Evolutionary conservation across 2,888 invertebrate species (phyloP), one percentile per base, ranked within the genome.

Genomic region (Cremastinae sp.): DNA sequence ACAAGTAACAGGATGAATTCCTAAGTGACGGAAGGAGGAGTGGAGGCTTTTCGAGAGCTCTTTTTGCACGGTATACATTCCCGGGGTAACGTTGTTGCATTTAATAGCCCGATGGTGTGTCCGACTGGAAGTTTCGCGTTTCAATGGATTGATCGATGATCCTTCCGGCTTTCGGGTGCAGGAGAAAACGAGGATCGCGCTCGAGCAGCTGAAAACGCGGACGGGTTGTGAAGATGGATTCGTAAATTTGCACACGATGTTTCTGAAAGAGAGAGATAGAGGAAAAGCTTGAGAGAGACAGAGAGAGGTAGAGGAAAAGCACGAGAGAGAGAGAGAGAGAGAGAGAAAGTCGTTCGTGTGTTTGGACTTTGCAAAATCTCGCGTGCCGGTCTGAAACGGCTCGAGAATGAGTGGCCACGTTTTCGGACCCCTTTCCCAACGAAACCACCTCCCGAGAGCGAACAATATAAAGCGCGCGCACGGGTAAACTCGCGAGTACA

Each of bases 191-290:
- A 56, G 51, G 49, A 74, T 20, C 69, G 47, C 20, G 56, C 22
- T 14, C 43, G 41, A 65, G 43, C 75, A 75, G 75, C 69, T 75
- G 75, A 65, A 65, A 70, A 74, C 49, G 51, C 64, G 59, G 70
- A 65, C 70, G 70, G 70, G 70, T 75, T 70, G 70, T 70, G 70
- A 75, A 75, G 75, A 75, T 75, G 75, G 75, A 75, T 70, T 75
- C 65, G 65, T 70, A 75, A 75, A 75, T 75, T 75, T 75, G 47
- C 69, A 65, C 69, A 61, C 74, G 39, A 59, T 16, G 55, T 62
- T 43, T n/a, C n/a, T n/a, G n/a, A n/a, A n/a, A n/a, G n/a, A n/a
- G n/a, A n/a, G n/a, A 35, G 22, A 41, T 10, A 53, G 37, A 10
- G 28, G 1, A 10, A 3, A 28, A 45, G 18, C 7, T 28, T 14